Conservation (phyloP, 2,888 invertebrate genomes). For the Melanchra persicariae region DNA sequence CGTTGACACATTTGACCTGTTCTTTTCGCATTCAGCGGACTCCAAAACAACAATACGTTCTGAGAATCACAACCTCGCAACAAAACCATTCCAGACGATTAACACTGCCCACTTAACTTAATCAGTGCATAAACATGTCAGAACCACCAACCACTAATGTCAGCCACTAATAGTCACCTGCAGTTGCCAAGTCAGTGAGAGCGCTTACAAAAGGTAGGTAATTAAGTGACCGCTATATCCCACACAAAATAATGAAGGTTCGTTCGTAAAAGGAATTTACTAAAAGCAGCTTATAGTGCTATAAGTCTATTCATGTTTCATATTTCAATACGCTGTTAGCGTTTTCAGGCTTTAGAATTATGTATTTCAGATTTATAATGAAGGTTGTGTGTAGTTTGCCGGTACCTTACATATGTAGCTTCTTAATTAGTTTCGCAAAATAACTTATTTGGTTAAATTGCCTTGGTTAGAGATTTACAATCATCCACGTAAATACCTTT, state of each 20-base stretch:
- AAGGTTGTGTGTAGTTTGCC: neutral
- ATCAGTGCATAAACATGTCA: constrained; percentile 26
- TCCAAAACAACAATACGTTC: too few relatives aligned
- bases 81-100: neutral
- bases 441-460: too few relatives aligned
- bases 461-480: too few relatives aligned
- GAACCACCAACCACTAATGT: constrained; percentile 33
- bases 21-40: neutral
- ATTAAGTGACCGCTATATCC: constrained; percentile 63
- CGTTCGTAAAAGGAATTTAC: constrained; percentile 47
- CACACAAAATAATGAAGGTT: constrained; percentile 51
- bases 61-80: neutral
- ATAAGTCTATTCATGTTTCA: constrained; percentile 42
- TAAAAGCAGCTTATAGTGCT: constrained; percentile 46
- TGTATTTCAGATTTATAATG: neutral
- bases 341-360: constrained; percentile 20
- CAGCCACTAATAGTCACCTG: constrained; percentile 50
- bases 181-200: constrained; percentile 55
- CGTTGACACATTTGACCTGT: too few relatives aligned
- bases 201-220: constrained; percentile 55
- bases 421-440: neutral
- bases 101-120: constrained; percentile 4
- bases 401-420: neutral
- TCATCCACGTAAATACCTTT: too few relatives aligned
- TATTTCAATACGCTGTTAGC: constrained; percentile 42